Evolutionary conservation across 2,888 invertebrate genomes (phyloP), one percentile per base, ranked within the genome.

Genomic region (Acronicta leporina): DNA sequence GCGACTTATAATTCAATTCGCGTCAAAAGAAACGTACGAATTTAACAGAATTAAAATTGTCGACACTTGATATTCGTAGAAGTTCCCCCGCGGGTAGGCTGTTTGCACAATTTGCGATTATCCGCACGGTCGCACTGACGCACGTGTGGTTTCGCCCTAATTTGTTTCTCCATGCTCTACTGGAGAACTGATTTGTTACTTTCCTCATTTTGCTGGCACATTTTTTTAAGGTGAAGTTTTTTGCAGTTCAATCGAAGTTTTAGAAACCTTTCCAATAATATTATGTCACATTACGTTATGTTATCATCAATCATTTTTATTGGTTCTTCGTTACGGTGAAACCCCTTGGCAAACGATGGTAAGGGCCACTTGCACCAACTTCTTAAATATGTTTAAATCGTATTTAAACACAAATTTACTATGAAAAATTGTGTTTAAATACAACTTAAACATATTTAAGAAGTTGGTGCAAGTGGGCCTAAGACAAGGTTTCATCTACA

Each of bases 101-200:
- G 79, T 79, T 74, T 79, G 79, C 79, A 79, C 79, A 79, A 79
- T 79, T 79, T 77, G 68, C 77, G 79, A 79, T 79, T 79, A 74
- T 64, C 44, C 77, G 79, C 76, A 42, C 57, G 66, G 62, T 63
- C 68, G 66, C 64, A 68, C 68, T 20, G 42, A 43, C 77, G 72
- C 75, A 70, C 74, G 79, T 77, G 76, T 74, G 79, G 65, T 65
- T 68, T 68, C 74, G 58, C 64, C 55, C 63, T 79, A 79, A 79
- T 71, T 72, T 61, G 63, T 55, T 63, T 47, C 44, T 43, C 20
- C 63, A 71, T 46, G 69, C 64, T 42, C 13, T 38, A 47, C 25
- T 48, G 57, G 47, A 11, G 49, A 44, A n/a, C 38, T 50, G 75
- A 79, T 77, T 66, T 79, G 79, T 74, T 79, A 79, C 79, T 69